Base-by-base conservation (phyloP, 1,140 invertebrate genomes). In the Bombus difficillimus region DNA sequence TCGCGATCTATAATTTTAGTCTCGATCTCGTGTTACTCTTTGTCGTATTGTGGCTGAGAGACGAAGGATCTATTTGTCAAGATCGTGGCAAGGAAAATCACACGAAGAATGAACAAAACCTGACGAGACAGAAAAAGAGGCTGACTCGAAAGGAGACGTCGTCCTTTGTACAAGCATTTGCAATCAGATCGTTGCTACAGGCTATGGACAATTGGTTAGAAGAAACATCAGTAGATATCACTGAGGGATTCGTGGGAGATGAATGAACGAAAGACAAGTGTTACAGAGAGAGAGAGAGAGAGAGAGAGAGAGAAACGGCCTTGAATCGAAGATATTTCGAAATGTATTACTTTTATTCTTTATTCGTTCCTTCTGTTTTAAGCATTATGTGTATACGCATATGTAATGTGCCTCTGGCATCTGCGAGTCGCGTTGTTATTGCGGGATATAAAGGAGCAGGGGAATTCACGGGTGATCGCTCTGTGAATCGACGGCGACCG, bases 401-500 rank as follows among this genome's bases (percentile, higher is more conserved):
- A 53, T 34, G 22, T 78, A 78, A 66, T 43, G 53, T 32, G 62
- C 32, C 28, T 34, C 13, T 72, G 64, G 79, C 68, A 83, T 77
- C 68, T 74, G 39, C 66, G 59, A 85, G 71, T 83, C 47, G 74
- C 80, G 86, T 89, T 91, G 90, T 92, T 91, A 90, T 90, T 87
- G 85, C 76, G 80, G 88, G 80, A 92, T 90, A 87, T 83, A 90
- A 92, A 92, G 88, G 79, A 92, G 74, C 88, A 79, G 59, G 85
- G 81, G 81, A 91, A 91, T 92, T 92, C 84, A 91, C 86, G 91
- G 91, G 62, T 92, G 91, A 92, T 92, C 87, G 87, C 86, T 64
- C 75, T 15, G 62, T 53, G 80, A 89, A 86, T 88, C 78, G 18
- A 53, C 47, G 68, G 77, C 81, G 66, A 80, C 84, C 74, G 32